phyloP scores from a whole-genome alignment of 2,113 vertebrate species.

The Sphaerodactylus townsendi region DNA sequence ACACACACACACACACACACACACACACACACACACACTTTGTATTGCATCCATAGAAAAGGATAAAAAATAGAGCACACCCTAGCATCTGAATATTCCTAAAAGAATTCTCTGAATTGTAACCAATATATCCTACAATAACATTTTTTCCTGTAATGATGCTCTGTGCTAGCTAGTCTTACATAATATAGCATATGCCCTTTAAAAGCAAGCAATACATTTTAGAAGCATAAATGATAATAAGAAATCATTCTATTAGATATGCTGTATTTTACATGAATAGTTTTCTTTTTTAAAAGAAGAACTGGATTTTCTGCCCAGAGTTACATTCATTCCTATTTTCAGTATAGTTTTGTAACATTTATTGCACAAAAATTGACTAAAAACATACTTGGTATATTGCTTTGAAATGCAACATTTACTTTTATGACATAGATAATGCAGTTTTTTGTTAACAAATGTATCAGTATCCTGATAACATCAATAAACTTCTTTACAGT shows the following conservation, averaged over 20 bases:
- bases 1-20: no score
- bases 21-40: no score
- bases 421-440: slow-evolving; percentile 72
- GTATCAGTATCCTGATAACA: slow-evolving; percentile 60
- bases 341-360: slow-evolving; percentile 47
- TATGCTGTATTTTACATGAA: neutral
- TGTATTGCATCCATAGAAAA: no score
- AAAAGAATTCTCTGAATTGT: neutral
- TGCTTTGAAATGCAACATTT: slow-evolving; percentile 73
- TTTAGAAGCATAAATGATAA: slow-evolving; percentile 16
- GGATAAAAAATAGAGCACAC: neutral
- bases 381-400: slow-evolving; percentile 60
- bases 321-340: slow-evolving; percentile 44
- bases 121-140: neutral
- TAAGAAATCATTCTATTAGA: slow-evolving; percentile 13
- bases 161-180: slow-evolving; percentile 39
- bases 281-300: slow-evolving; percentile 23
- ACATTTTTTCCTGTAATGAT: neutral
- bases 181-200: neutral
- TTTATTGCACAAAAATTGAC: slow-evolving; percentile 71
- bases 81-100: neutral
- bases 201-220: neutral
- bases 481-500: slow-evolving; percentile 65
- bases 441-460: slow-evolving; percentile 75
- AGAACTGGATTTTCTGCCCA: slow-evolving; percentile 48